These are phyloP conservation scores for Punctoribates punctum DNA, from an alignment of 2,888 invertebrate species.

Conservation along the genomic window DNA sequence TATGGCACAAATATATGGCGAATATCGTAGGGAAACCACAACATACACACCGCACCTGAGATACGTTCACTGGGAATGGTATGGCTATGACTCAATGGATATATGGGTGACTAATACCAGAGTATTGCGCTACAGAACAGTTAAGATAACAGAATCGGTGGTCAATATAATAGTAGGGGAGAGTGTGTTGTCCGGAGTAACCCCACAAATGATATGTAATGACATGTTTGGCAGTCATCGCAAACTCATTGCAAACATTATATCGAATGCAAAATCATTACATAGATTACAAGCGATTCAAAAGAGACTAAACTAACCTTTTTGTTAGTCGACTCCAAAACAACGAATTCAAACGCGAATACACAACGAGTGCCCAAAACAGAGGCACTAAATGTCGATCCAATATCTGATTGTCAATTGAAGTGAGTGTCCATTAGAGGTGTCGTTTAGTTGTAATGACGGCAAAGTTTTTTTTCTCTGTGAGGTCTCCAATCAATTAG, in stretches of 20 bases:
- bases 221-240: neutral
- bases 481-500: neutral
- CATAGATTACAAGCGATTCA: neutral
- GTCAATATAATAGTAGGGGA: constrained; percentile 15
- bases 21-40: neutral
- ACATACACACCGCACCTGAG: constrained; percentile 25
- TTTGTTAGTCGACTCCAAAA: neutral
- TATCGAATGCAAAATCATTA: constrained; percentile 22
- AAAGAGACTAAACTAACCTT: neutral
- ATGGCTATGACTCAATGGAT: constrained; percentile 9
- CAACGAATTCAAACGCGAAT: neutral
- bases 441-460: neutral
- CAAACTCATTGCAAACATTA: constrained; percentile 1
- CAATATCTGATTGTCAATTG: neutral
- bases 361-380: neutral
- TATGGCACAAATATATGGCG: neutral
- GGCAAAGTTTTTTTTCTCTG: too few relatives aligned
- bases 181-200: constrained; percentile 16
- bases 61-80: neutral
- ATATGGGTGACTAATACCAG: constrained; percentile 11
- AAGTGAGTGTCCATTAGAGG: neutral
- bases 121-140: constrained; percentile 7
- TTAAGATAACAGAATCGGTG: constrained; percentile 27
- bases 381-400: constrained; percentile 19
- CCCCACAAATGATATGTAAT: constrained; percentile 23